Percentiles rank a stretch among this genome's conserved stretches.
phyloP scores from a whole-genome alignment of 2,888 invertebrate species.

The Leptopterna dolabrata region DNA sequence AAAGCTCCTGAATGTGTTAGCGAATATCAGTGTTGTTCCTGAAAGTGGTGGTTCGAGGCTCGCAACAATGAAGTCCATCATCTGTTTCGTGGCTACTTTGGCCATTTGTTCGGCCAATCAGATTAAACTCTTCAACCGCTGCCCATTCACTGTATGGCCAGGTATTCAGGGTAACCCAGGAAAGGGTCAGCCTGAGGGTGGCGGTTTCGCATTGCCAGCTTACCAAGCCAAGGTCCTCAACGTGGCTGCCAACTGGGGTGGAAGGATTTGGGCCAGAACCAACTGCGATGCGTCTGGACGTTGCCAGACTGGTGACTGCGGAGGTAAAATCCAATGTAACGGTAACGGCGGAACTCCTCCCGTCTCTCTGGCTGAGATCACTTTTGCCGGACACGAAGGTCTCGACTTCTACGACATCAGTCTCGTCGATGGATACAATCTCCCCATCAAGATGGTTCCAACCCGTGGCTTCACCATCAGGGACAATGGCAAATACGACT shows the following conservation, averaged over 20 bases:
- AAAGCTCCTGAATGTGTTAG: neutral
- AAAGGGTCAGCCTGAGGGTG: slow-evolving; percentile 18
- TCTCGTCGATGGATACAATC: slow-evolving; percentile 70
- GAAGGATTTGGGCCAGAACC: slow-evolving; percentile 41
- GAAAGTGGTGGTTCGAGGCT: neutral
- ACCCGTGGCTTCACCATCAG: slow-evolving; percentile 61
- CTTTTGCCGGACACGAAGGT: slow-evolving; percentile 66
- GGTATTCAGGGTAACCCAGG: slow-evolving; percentile 31
- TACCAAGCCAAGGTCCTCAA: neutral
- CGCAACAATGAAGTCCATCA: neutral
- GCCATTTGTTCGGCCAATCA: slow-evolving; percentile 57
- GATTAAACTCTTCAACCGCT: slow-evolving; percentile 24
- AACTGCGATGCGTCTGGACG: slow-evolving; percentile 17
- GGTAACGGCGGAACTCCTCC: slow-evolving; percentile 68
- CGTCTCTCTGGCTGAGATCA: slow-evolving; percentile 68
- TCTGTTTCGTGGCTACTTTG: neutral
- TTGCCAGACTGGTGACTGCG: slow-evolving; percentile 45
- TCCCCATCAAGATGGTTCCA: slow-evolving; percentile 62
- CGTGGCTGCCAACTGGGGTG: slow-evolving; percentile 35
- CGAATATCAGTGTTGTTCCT: neutral
- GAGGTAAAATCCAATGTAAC: slow-evolving; percentile 66
- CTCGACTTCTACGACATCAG: slow-evolving; percentile 70
- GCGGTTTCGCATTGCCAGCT: neutral
- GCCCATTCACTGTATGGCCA: slow-evolving; percentile 48
- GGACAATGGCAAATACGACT: slow-evolving; percentile 66